These are phyloP conservation scores for Sebastes diploproa DNA, from an alignment of 2,797 vertebrate genomes.

Conservation along the genomic window DNA sequence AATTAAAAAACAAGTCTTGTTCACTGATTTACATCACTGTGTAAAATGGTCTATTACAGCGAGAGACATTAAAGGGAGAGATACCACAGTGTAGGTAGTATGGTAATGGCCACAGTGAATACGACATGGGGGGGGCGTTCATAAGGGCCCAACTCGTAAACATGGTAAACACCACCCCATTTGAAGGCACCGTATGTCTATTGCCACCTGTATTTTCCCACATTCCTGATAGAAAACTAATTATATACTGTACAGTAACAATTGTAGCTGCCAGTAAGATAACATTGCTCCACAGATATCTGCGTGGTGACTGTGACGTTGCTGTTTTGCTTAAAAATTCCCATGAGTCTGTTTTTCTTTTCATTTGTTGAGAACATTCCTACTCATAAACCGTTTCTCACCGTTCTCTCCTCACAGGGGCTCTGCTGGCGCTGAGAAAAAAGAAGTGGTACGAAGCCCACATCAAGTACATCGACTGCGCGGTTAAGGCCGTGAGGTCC, in stretches of 20 bases:
- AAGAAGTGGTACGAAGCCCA: slow-evolving; percentile 28
- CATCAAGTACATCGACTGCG: slow-evolving; percentile 4
- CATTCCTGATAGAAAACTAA: neutral
- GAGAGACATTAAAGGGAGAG: no score
- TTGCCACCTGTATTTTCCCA: neutral
- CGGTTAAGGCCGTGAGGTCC: neutral
- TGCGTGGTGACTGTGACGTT: neutral
- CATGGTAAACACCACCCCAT: no score
- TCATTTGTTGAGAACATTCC: neutral
- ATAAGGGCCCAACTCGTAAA: no score
- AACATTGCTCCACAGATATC: neutral
- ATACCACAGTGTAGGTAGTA: no score
- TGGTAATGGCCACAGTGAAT: no score
- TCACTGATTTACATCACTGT: no score
- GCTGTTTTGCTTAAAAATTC: neutral
- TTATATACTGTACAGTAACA: neutral
- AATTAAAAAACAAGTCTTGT: no score
- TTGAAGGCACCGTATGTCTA: no score
- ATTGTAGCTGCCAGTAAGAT: neutral
- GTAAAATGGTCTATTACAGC: no score
- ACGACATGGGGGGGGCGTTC: no score
- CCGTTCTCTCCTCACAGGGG: neutral
- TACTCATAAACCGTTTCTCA: neutral
- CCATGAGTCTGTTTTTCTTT: neutral
- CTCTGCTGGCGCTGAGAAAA: slow-evolving; percentile 36